Percentiles rank a stretch among this genome's conserved stretches.
Conservation (phyloP, 2,888 invertebrate genomes). For the Schrankia costaestrigalis region DNA sequence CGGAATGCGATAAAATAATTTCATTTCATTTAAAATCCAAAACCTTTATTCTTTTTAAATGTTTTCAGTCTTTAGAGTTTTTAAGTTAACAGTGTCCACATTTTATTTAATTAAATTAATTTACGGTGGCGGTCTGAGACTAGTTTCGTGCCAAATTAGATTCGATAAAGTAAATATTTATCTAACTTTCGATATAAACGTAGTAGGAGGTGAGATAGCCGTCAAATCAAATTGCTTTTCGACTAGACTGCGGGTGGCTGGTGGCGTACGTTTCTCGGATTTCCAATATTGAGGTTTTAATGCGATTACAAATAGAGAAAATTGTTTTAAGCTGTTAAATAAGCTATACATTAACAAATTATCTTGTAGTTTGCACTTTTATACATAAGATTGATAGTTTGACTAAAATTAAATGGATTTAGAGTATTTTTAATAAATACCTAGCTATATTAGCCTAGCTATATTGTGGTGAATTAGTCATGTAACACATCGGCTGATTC, state of each 20-base stretch:
- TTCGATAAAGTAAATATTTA: slow-evolving; percentile 78
- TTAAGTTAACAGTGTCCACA: slow-evolving; percentile 9
- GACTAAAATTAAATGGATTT: no score
- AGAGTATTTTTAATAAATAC: no score
- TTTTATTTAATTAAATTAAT: slow-evolving; percentile 16
- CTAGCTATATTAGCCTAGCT: no score
- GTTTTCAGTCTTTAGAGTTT: not conserved
- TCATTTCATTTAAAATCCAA: slow-evolving; percentile 4
- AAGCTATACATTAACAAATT: no score
- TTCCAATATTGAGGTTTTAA: slow-evolving; percentile 49
- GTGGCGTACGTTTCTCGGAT: slow-evolving; percentile 50
- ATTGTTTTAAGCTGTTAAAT: slow-evolving; percentile 20
- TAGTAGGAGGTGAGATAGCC: slow-evolving; percentile 76
- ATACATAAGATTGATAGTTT: no score
- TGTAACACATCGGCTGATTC: no score
- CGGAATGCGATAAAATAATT: slow-evolving; percentile 6
- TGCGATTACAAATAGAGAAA: slow-evolving; percentile 35
- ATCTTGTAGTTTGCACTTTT: no score
- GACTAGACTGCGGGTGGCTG: slow-evolving; percentile 69
- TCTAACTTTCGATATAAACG: slow-evolving; percentile 79
- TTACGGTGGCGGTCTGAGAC: slow-evolving; percentile 44
- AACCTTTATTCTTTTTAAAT: slow-evolving; percentile 1
- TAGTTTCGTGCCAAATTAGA: slow-evolving; percentile 76
- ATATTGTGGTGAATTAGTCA: no score
- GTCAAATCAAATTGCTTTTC: slow-evolving; percentile 76